Base-by-base conservation (phyloP, 2,888 invertebrate species). In the Hyposoter dolosus region DNA sequence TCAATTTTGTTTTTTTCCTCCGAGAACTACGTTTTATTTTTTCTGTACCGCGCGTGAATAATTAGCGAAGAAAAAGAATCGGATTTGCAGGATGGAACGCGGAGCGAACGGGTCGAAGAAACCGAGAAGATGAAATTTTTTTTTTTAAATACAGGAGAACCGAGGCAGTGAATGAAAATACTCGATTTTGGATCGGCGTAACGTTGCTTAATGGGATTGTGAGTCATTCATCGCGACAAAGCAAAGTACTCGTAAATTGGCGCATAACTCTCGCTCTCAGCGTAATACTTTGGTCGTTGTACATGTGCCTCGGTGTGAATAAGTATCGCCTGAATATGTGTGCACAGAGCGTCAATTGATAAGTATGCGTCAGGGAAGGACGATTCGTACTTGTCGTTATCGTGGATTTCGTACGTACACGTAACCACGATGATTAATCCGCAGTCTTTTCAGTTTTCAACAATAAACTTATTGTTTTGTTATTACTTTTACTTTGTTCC, bases 371-470 rank as follows among this genome's bases (percentile, higher is more conserved):
- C 85, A 85, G 66, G 65, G 43, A 7, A 60, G 10, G 23, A 28
- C 50, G 47, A 68, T 77, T 28, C 40, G 82, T 65, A 65, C 60
- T 83, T 82, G 74, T 82, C 85, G 76, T 82, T 82, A 82, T 85
- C 85, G 76, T 40, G 53, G 23, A 53, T 72, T 72, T 72, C n/a
- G 28, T 28, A 23, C 3, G 45, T 12, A 35, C 43, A 35, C 72
- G 80, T 47, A 56, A 74, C 72, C 35, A 47, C 23, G 66, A 85
- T 83, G 82, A 85, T 82, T 83, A 80, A 83, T 85, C 75, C 28
- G 32, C 32, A 50, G 45, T 69, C 2, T 28, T 76, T 63, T 43
- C 32, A n/a, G 2, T 53, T 32, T 56, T 60, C 12, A 28, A 28
- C 28, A 28, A 40, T 40, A 7, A 10, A 32, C 3, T n/a, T 28